These are phyloP conservation scores for Perca schrenkii DNA, from an alignment of 2,113 vertebrate genomes.

Conservation along the genomic window DNA sequence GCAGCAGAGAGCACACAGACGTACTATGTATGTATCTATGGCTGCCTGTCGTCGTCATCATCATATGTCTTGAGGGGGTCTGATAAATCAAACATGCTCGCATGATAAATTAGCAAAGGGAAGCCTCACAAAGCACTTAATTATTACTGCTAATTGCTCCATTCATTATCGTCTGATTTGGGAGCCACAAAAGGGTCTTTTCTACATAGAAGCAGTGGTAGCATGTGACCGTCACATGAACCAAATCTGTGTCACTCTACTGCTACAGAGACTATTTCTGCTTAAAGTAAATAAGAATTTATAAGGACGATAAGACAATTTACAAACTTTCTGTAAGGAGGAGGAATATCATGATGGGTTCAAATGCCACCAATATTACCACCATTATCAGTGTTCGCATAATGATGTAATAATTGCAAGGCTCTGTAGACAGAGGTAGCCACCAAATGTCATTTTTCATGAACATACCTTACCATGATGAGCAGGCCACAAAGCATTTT, in stretches of 20 bases:
- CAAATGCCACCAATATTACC: background rate
- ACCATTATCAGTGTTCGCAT: background rate
- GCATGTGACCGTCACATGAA: constrained; percentile 5
- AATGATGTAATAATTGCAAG: constrained; percentile 27
- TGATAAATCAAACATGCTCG: constrained; percentile 66
- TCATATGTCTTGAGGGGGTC: constrained; percentile 39
- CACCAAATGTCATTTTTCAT: constrained; percentile 3
- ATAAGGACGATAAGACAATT: background rate
- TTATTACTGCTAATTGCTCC: constrained; percentile 76
- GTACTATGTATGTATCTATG: constrained; percentile 9
- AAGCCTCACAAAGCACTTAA: constrained; percentile 67
- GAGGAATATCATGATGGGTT: background rate
- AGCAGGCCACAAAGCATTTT: constrained; percentile 21
- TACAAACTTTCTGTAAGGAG: background rate
- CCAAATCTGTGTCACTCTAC: background rate
- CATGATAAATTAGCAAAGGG: constrained; percentile 67
- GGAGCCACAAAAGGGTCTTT: constrained; percentile 40
- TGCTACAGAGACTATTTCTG: background rate
- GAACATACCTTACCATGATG: background rate
- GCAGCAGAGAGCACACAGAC: background rate
- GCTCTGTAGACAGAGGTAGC: background rate
- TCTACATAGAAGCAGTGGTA: constrained; percentile 13
- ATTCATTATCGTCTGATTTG: constrained; percentile 75
- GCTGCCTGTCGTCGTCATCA: constrained; percentile 61
- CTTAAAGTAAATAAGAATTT: background rate